phyloP scores from a whole-genome alignment of 1,140 invertebrate genomes.

The Coelopa frigida region DNA sequence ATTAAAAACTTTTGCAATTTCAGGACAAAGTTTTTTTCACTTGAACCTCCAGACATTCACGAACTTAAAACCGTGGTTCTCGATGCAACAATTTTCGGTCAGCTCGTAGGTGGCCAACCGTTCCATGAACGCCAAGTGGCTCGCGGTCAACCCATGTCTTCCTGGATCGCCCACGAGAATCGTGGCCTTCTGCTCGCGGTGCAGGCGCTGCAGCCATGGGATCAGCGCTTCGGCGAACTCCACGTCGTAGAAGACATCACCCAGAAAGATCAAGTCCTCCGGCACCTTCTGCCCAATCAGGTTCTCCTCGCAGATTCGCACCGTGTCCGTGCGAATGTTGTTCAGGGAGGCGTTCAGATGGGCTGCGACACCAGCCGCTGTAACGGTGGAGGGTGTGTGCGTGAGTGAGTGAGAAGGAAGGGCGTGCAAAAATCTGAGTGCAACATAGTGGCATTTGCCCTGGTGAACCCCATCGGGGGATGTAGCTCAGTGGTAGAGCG shows the following conservation, averaged over 20 bases:
- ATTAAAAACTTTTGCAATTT: neutral
- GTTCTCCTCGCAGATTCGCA: conserved; percentile 31
- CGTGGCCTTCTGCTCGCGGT: conserved; percentile 29
- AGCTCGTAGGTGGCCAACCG: conserved; percentile 24
- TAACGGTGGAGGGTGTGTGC: no score
- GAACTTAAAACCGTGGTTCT: conserved; percentile 36
- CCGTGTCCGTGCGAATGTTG: conserved; percentile 32
- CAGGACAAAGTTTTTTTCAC: neutral
- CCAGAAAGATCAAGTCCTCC: conserved; percentile 50
- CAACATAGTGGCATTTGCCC: no score
- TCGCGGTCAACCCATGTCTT: conserved; percentile 30
- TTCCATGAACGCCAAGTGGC: conserved; percentile 20
- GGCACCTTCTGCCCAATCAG: conserved; percentile 35
- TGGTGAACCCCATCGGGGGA: no score
- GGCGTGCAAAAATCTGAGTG: no score
- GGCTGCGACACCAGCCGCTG: conserved; percentile 44
- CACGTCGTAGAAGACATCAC: conserved; percentile 54
- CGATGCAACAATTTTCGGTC: conserved; percentile 28
- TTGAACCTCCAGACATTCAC: conserved; percentile 28
- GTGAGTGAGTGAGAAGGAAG: conserved; percentile 60
- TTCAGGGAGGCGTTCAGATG: conserved; percentile 49
- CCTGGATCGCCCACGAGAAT: conserved; percentile 45
- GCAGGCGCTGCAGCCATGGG: conserved; percentile 44
- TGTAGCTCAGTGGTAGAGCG: conserved; percentile 80
- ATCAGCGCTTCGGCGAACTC: conserved; percentile 45